These are phyloP conservation scores for Danaus plexippus DNA, from an alignment of 1,140 invertebrate species.

Conservation along the genomic window DNA sequence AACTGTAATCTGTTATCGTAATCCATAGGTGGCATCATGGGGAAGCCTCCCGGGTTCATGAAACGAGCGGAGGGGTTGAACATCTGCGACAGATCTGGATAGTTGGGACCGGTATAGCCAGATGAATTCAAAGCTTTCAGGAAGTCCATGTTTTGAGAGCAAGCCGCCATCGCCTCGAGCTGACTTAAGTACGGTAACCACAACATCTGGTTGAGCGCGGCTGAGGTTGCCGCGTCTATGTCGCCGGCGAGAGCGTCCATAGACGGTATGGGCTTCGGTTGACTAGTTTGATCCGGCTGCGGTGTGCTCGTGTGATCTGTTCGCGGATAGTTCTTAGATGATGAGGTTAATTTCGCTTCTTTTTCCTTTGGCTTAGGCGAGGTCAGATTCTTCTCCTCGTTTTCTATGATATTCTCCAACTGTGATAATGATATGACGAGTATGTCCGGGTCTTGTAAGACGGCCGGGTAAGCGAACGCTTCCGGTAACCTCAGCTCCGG, in stretches of 20 bases:
- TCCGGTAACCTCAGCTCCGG: constrained; percentile 81
- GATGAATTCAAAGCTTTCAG: constrained; percentile 65
- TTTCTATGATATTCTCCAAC: constrained; percentile 79
- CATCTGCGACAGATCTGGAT: constrained; percentile 69
- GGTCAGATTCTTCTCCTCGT: constrained; percentile 63
- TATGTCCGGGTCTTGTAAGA: constrained; percentile 83
- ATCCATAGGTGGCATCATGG: constrained; percentile 68
- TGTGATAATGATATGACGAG: constrained; percentile 83
- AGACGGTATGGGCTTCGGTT: constrained; percentile 49
- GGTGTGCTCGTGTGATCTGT: constrained; percentile 30
- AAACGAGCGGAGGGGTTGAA: constrained; percentile 60
- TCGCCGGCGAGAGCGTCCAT: constrained; percentile 72
- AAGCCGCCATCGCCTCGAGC: constrained; percentile 67
- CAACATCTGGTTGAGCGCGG: constrained; percentile 78
- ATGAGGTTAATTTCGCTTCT: constrained; percentile 54
- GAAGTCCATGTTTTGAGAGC: constrained; percentile 66
- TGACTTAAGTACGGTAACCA: constrained; percentile 80
- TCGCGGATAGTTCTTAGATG: constrained; percentile 61
- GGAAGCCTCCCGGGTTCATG: constrained; percentile 59
- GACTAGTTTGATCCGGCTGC: constrained; percentile 42
- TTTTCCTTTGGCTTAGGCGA: constrained; percentile 40
- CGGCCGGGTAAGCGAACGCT: constrained; percentile 78
- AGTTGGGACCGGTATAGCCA: constrained; percentile 61
- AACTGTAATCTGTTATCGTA: constrained; percentile 76
- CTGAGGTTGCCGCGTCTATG: constrained; percentile 77